Percentiles rank a stretch among this genome's conserved stretches.
These are phyloP conservation scores for Platycheirus albimanus DNA, from an alignment of 2,888 invertebrate species.

Conservation along the genomic window DNA sequence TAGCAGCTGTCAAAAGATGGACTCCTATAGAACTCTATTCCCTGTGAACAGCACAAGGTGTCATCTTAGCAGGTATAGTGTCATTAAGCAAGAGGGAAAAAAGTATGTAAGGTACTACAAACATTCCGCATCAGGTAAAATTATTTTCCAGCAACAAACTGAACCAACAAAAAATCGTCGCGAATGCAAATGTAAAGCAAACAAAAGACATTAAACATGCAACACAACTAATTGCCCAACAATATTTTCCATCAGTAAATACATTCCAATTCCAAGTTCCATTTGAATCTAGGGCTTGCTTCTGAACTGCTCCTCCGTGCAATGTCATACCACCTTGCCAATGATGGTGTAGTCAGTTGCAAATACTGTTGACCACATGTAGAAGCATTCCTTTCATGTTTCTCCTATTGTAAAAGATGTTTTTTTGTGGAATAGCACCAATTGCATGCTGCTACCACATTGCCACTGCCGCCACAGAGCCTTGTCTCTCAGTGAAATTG, in stretches of 20 bases:
- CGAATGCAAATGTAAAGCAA: slow-evolving; percentile 53
- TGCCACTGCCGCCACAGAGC: background rate
- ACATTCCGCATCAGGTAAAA: background rate
- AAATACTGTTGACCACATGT: background rate
- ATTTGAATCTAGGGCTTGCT: background rate
- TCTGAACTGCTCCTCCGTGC: background rate
- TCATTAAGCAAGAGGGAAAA: too few species aligned
- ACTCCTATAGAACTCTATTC: too few species aligned
- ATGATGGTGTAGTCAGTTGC: background rate
- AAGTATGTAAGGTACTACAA: background rate
- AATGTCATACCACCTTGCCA: background rate
- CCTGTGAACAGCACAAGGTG: too few species aligned
- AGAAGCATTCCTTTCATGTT: background rate
- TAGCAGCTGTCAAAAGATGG: too few species aligned
- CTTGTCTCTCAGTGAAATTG: background rate
- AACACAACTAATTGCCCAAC: slow-evolving; percentile 63
- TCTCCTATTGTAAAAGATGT: too few species aligned
- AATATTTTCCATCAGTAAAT: too few species aligned
- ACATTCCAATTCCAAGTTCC: too few species aligned
- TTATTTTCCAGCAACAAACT: background rate
- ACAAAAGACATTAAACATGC: slow-evolving; percentile 64
- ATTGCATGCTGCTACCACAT: too few species aligned
- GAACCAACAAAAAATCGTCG: background rate
- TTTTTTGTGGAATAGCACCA: too few species aligned
- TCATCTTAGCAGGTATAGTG: too few species aligned